Percentiles rank a stretch among this genome's conserved stretches.
These are phyloP conservation scores for Synaphobranchus kaupii DNA, from an alignment of 2,797 vertebrate species.

Conservation along the genomic window DNA sequence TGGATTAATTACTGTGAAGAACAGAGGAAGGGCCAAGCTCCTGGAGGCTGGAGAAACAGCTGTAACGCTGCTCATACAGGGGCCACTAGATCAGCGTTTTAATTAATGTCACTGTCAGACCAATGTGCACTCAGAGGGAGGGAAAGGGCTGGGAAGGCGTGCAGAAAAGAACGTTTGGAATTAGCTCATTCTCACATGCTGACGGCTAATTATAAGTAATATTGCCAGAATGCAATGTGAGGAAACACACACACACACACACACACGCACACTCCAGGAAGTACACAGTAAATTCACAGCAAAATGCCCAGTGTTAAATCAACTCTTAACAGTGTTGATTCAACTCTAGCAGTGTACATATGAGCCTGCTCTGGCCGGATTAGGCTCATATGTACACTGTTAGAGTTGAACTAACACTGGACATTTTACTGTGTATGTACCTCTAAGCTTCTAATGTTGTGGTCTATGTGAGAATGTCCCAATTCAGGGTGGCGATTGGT, in stretches of 20 bases:
- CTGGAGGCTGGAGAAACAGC: constrained; percentile 3
- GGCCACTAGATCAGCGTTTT: constrained; percentile 27
- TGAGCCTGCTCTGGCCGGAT: no score
- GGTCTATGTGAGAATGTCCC: background rate
- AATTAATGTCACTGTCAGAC: constrained; percentile 30
- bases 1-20: constrained; percentile 15
- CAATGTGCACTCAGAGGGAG: background rate
- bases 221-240: background rate
- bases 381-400: no score
- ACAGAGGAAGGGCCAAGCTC: background rate
- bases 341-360: no score
- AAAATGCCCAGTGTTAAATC: no score
- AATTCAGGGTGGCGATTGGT: background rate
- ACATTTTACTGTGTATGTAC: no score
- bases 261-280: background rate
- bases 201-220: constrained; percentile 21
- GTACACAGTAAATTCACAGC: no score
- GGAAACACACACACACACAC: background rate
- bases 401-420: no score
- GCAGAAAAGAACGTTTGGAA: background rate
- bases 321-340: no score
- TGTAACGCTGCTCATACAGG: constrained; percentile 14
- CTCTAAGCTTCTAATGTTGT: background rate
- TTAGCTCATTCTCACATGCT: constrained; percentile 17
- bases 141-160: background rate